Evolutionary conservation across 2,797 vertebrate genomes (phyloP).

Genomic region (Eremophila alpestris): DNA sequence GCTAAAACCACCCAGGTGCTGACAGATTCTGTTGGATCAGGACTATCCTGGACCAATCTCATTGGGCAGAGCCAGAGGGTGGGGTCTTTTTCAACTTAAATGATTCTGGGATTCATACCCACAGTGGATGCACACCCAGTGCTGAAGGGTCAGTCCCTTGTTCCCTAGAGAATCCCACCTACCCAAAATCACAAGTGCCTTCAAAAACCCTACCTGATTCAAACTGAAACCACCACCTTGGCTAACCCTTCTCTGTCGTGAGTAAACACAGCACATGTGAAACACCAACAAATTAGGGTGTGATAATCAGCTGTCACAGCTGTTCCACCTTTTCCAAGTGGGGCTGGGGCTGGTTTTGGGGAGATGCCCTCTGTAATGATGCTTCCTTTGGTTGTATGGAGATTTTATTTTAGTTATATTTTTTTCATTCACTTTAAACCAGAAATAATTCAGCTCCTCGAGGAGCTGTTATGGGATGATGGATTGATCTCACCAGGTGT

Average conservation of each 20-base stretch:
- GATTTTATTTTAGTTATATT: not conserved
- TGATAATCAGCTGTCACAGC: too few relatives aligned
- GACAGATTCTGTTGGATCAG: fast-evolving
- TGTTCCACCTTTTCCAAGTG: fast-evolving
- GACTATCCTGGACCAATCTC: not conserved
- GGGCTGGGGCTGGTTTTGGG: not conserved
- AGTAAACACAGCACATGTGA: not conserved
- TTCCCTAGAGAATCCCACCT: not conserved
- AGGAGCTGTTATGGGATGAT: not conserved
- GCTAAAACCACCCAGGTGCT: not conserved
- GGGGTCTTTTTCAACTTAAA: not conserved
- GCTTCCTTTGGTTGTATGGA: not conserved
- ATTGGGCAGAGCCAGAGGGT: fast-evolving
- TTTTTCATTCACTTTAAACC: not conserved
- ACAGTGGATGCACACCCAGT: not conserved
- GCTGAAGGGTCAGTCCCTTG: not conserved
- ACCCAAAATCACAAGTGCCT: not conserved
- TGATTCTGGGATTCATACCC: not conserved
- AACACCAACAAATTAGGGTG: not conserved
- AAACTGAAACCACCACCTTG: not conserved
- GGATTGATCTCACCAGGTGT: not conserved
- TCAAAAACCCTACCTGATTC: not conserved
- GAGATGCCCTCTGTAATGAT: not conserved
- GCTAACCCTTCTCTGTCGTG: not conserved
- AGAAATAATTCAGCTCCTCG: not conserved